Conservation (phyloP, 1,140 invertebrate genomes). For the Whitmania pigra region DNA sequence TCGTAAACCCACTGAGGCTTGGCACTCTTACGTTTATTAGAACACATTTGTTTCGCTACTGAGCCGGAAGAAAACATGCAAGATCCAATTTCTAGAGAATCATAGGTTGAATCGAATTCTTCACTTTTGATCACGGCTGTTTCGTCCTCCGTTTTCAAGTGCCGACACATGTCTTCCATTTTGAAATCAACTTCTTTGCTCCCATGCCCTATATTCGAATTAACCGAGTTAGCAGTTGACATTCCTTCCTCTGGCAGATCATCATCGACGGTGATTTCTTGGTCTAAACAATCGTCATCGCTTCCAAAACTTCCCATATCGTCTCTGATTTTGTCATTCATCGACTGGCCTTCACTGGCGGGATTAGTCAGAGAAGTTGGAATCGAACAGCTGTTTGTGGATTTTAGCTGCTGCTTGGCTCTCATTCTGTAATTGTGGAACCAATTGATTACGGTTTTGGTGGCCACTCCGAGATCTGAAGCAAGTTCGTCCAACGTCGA, state of each 20-base stretch:
- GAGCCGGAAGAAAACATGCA: background rate
- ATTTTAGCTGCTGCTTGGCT: conserved; percentile 55
- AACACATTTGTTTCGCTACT: conserved; percentile 39
- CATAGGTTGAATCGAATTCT: background rate
- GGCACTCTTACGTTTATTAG: conserved; percentile 67
- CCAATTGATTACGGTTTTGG: conserved; percentile 89
- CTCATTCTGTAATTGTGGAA: conserved; percentile 98
- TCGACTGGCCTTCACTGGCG: background rate
- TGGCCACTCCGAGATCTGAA: conserved; percentile 73
- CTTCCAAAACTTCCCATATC: background rate
- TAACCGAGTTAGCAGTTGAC: conserved; percentile 28
- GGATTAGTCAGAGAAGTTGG: background rate
- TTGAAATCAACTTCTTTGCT: conserved; percentile 46
- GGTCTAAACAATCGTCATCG: background rate
- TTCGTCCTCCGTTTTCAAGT: conserved; percentile 13
- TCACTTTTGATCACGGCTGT: background rate
- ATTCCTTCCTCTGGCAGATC: conserved; percentile 30
- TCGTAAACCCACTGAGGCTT: conserved; percentile 94
- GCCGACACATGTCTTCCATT: conserved; percentile 20
- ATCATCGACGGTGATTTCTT: conserved; percentile 21
- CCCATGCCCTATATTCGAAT: conserved; percentile 42
- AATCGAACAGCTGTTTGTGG: conserved; percentile 19
- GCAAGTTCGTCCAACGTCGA: conserved; percentile 88
- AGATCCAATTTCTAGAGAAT: too few species aligned
- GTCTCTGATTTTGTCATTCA: background rate